A percentile compares a stretch with the other conserved stretches of the same genome.
Conservation (phyloP, 2,888 invertebrate species). For the Zygogramma bicolorata region DNA sequence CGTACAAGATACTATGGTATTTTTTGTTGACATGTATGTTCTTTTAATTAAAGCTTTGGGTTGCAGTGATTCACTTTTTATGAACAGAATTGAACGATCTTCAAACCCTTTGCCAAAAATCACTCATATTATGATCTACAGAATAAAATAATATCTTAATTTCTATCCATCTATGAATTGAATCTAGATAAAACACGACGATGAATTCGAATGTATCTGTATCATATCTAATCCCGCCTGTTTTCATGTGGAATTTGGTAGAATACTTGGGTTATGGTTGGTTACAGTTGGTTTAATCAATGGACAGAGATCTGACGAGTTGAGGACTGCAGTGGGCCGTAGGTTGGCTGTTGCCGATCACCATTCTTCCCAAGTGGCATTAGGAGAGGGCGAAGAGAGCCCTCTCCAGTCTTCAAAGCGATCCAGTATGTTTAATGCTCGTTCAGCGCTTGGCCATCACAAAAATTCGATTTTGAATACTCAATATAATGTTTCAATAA, state of each 20-base stretch:
- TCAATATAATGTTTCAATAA: too few species aligned
- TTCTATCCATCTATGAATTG: too few species aligned
- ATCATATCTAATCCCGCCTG: background rate
- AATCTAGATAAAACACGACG: too few species aligned
- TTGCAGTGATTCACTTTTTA: too few species aligned
- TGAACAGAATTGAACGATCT: too few species aligned
- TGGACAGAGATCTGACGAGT: slow-evolving; percentile 60
- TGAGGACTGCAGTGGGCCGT: slow-evolving; percentile 67
- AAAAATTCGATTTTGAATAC: background rate
- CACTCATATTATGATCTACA: too few species aligned
- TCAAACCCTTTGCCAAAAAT: too few species aligned
- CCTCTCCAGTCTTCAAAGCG: slow-evolving; percentile 86
- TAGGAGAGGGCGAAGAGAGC: slow-evolving; percentile 83
- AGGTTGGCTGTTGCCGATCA: slow-evolving; percentile 69
- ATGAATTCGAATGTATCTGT: slow-evolving; percentile 13
- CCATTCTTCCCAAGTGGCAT: slow-evolving; percentile 67
- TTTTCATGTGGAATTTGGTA: background rate
- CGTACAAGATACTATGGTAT: too few species aligned
- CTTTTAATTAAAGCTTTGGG: too few species aligned
- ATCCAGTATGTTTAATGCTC: slow-evolving; percentile 78
- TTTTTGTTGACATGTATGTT: too few species aligned
- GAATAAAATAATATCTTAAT: too few species aligned
- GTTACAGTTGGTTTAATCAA: slow-evolving; percentile 63
- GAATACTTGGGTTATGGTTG: slow-evolving; percentile 46
- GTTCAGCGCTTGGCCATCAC: slow-evolving; percentile 5